Conservation (phyloP, 2,797 vertebrate species). For the Phalanger gymnotis region DNA sequence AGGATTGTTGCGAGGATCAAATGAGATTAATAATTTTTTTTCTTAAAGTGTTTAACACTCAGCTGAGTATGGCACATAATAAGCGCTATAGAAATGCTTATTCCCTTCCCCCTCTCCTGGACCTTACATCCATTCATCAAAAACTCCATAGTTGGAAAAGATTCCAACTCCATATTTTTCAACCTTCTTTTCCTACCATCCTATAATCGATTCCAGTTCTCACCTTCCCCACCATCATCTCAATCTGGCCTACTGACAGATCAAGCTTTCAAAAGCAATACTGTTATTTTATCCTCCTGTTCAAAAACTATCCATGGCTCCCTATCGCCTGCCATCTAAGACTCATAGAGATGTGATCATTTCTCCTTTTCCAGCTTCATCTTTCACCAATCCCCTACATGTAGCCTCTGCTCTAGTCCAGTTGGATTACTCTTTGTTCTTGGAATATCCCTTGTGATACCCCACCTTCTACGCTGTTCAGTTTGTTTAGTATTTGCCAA, state of each 20-base stretch:
- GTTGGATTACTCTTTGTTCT: not conserved
- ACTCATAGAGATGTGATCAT: not conserved
- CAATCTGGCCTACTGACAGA: not conserved
- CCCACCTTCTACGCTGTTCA: not conserved
- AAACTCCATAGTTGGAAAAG: too few species aligned
- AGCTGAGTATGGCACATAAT: not conserved
- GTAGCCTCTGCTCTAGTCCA: not conserved
- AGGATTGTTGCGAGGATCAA: not conserved
- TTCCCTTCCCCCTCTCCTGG: not conserved
- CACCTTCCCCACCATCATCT: fast-evolving
- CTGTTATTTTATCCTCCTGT: not conserved
- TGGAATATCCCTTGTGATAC: not conserved
- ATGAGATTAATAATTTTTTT: not conserved
- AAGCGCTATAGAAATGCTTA: not conserved
- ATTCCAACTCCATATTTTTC: not conserved
- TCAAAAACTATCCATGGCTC: not conserved
- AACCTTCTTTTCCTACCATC: not conserved
- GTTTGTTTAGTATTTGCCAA: not conserved
- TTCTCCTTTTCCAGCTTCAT: not conserved
- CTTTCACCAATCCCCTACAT: not conserved
- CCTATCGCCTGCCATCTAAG: not conserved
- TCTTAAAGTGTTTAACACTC: not conserved
- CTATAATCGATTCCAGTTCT: not conserved
- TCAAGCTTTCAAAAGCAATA: not conserved
- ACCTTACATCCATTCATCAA: not conserved